Conservation (phyloP, 2,888 invertebrate genomes). For the Eristalis arbustorum region DNA sequence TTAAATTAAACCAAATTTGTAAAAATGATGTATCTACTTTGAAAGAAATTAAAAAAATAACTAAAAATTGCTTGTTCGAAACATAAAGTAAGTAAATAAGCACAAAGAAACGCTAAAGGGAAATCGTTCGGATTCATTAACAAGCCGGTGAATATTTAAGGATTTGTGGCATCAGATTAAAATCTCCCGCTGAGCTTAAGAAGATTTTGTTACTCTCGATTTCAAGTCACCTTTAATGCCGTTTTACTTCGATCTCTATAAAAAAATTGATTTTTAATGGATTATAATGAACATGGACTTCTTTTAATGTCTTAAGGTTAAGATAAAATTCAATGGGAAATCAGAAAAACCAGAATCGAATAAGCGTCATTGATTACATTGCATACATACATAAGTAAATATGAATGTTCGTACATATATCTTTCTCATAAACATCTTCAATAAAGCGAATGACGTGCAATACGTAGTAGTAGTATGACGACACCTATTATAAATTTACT, state of each 20-base stretch:
- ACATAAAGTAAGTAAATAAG: neutral
- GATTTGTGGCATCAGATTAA: slow-evolving; percentile 15
- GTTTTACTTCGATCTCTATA: neutral
- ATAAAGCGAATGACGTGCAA: neutral
- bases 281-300: neutral
- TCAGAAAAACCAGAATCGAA: neutral
- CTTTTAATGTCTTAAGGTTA: neutral
- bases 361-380: neutral
- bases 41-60: too few species aligned
- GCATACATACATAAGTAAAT: neutral
- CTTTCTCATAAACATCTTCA: neutral
- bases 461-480: slow-evolving; percentile 34
- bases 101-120: neutral
- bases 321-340: neutral
- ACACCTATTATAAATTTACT: slow-evolving; percentile 43
- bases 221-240: slow-evolving; percentile 51
- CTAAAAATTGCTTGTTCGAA: neutral
- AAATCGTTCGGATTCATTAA: slow-evolving; percentile 46
- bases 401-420: neutral
- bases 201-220: slow-evolving; percentile 64
- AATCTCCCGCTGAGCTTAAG: slow-evolving; percentile 58
- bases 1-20: too few species aligned
- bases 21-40: too few species aligned
- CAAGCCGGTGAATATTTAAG: slow-evolving; percentile 61
- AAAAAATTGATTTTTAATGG: neutral